Base-by-base conservation (phyloP, 2,888 invertebrate species). In the Gymnosoma rotundatum region DNA sequence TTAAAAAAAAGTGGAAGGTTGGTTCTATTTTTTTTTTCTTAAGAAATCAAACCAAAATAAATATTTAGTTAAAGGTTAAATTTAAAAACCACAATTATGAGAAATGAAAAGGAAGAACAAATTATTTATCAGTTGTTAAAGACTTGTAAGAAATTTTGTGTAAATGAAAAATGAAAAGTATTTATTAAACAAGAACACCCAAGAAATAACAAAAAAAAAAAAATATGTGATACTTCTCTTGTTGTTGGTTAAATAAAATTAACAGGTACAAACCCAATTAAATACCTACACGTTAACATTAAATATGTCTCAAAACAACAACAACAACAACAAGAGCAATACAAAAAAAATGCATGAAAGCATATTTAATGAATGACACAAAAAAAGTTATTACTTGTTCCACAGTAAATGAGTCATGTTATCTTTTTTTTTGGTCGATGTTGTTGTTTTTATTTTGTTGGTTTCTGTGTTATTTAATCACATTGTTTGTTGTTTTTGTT, bases 341-440 rank as follows among this genome's bases (percentile, higher is more conserved):
- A 32, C 8, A 60, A 20, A 58, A 5, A 14, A 63, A 69, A 56
- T 42, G 56, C 38, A 73, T 54, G 50, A 81, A 75, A 75, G 64
- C 38, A 66, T 75, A 82, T 74, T 83, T 74, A 75, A 76, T 83
- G 75, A 79, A 83, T 83, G 79, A 83, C 79, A 83, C 73, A 80
- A 72, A 76, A 81, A 76, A 81, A 81, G 67, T 81, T 63, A 72
- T 76, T 54, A 76, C 64, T 76, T 76, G 75, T 82, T 82, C 58
- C 70, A 76, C 63, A 60, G 45, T 66, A 54, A 69, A 50, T 82
- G 81, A 82, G 42, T 82, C 81, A 82, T 76, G 75, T 82, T 82
- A 82, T 76, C 70, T 76, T 69, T 61, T 58, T n/a, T n/a, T n/a
- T n/a, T n/a, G n/a, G n/a, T n/a, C n/a, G n/a, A n/a, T 36, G 7